phyloP scores from a whole-genome alignment of 2,888 invertebrate genomes.

The Xestobium rufovillosum region DNA sequence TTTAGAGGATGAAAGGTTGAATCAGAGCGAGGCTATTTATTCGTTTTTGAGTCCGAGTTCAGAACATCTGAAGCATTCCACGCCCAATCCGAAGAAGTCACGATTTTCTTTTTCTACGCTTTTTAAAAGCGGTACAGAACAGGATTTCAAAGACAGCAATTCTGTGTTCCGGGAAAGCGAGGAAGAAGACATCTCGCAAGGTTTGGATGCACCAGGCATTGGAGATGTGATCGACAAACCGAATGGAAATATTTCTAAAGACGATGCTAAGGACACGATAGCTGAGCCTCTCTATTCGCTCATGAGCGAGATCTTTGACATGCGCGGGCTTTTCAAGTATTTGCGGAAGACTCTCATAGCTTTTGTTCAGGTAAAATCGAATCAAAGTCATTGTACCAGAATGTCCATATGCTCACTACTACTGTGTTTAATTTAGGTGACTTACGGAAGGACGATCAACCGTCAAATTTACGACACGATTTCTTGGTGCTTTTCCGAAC shows the following conservation, averaged over 20 bases:
- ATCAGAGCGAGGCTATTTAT: conserved; percentile 84
- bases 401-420: too few relatives aligned
- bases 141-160: conserved; percentile 21
- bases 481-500: conserved; percentile 80
- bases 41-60: conserved; percentile 89
- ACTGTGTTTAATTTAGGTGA: conserved; percentile 50
- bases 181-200: conserved; percentile 74
- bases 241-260: conserved; percentile 39
- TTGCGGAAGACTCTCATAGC: conserved; percentile 79
- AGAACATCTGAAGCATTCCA: conserved; percentile 73
- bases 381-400: conserved; percentile 4
- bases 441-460: conserved; percentile 87
- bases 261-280: conserved; percentile 72
- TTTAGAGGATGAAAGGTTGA: conserved; percentile 76
- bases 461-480: conserved; percentile 84
- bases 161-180: conserved; percentile 56
- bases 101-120: conserved; percentile 80
- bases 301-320: conserved; percentile 83
- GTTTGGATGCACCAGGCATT: conserved; percentile 59
- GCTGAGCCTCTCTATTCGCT: conserved; percentile 85
- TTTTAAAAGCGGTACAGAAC: conserved; percentile 66
- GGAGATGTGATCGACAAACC: conserved; percentile 40
- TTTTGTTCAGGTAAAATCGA: conserved; percentile 62
- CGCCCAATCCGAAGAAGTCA: conserved; percentile 74
- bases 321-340: conserved; percentile 83